Evolutionary conservation across 2,797 vertebrate species (phyloP), one percentile per base, ranked within the genome.

Genomic region (Oreochromis mossambicus): DNA sequence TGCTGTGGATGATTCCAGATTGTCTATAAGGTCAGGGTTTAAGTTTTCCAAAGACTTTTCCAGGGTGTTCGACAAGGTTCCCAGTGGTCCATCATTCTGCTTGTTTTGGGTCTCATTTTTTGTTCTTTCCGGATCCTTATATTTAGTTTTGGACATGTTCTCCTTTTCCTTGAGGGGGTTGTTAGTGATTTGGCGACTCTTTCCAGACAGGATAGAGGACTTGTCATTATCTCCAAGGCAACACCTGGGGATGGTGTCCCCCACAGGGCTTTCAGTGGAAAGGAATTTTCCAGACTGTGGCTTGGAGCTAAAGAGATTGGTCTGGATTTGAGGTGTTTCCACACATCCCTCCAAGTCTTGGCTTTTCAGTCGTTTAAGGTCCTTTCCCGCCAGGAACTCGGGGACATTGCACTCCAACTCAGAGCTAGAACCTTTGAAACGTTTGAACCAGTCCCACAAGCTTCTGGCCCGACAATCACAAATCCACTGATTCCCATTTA

Each of bases 401-500:
- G 99, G 99, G 55, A 98, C 94, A 43, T 96, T 95, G 92, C 99
- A 99, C 92, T 97, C 98, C 38, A 99, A 93, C 83, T 98, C 98
- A 0, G 99, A 99, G 26, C 98, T 99, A 2, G 99, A 99, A 8
- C 99, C 99, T 81, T 98, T 98, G 92, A 99, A 99, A 88, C 97
- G 97, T 88, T 97, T 98, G 88, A 99, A 98, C 99, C 99, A 99
- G 81, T 97, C 97, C 98, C 98, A 99, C 88, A 99, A 96, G 0
- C 98, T 97, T 46, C 96, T 97, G 1, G 98, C 98, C 48, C 98
- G 97, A 92, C 99, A 99, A 92, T 99, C 99, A 4, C 99, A 99
- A 86, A 99, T 97, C 99, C 99, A 99, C 85, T 98, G 98, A 96
- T 99, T 99, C 51, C 98, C 98, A 0, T 99, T 99, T 68, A 99